Evolutionary conservation across 2,888 invertebrate genomes (phyloP), one percentile per base, ranked within the genome.

Genomic region (Meta bourneti): DNA sequence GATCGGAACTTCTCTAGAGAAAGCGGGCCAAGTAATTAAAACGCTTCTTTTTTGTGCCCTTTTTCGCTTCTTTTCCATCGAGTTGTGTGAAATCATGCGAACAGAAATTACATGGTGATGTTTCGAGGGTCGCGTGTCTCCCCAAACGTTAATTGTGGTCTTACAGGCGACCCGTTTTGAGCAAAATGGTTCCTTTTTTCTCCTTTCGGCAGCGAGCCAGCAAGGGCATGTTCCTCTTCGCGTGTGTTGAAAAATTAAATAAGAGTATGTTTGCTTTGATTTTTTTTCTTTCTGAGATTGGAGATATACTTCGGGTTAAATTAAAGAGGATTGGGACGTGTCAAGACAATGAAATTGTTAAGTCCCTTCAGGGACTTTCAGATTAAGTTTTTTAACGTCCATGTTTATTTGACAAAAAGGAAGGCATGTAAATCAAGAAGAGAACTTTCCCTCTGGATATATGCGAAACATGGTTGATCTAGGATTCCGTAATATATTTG

Each of bases 201-300:
- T 13, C 49, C 20, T 48, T 71, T 52, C 61, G 51, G 74, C 72
- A 71, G 19, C 75, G 13, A 61, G 61, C 61, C 61, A 49, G 51
- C 34, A 34, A 34, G 34, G 34, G 34, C 34, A 34, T 34, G 34
- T 34, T 34, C 34, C 34, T 34, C 34, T 34, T 34, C 34, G 34
- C 34, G 34, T 34, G 34, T 34, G 34, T 19, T 19, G 72, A 83
- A 83, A 83, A 83, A 83, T 61, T 61, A 61, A 16, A 16, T 61
- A 16, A 8, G 61, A 8, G 11, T 5, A 61, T 61, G 61, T 61
- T 61, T 16, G 61, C 13, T 6, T 5, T 61, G 61, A 16, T 61
- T 6, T 61, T 61, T 61, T 61, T 61, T 9, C 61, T 61, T 9
- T 8, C 11, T 9, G 7, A 61, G 16, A 16, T 16, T 16, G 13